Evolutionary conservation across 2,113 vertebrate genomes (phyloP).

Genomic region (Bolborhynchus lineola): DNA sequence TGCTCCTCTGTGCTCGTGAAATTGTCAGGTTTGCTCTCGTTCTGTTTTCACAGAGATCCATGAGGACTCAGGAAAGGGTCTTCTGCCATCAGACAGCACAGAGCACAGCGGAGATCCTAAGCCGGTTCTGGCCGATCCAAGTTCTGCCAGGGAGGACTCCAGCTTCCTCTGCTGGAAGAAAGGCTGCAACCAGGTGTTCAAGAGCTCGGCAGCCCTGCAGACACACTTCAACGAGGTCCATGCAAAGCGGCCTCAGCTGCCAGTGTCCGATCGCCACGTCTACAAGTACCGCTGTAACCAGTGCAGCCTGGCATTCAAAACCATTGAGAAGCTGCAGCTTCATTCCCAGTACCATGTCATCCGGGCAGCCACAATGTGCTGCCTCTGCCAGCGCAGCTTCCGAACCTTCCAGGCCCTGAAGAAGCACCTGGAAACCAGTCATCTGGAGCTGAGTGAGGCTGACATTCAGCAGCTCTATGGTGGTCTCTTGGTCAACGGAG

Average conservation of each 20-base stretch:
- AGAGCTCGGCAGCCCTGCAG: slow-evolving; percentile 93
- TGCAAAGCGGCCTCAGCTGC: slow-evolving; percentile 93
- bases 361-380: slow-evolving; percentile 97
- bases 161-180: slow-evolving; percentile 99
- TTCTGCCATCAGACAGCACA: slow-evolving; percentile 73
- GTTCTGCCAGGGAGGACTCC: slow-evolving; percentile 83
- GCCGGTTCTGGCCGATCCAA: slow-evolving; percentile 78
- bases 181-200: slow-evolving; percentile 97
- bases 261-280: slow-evolving; percentile 95
- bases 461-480: slow-evolving; percentile 98
- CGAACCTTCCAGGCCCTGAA: slow-evolving; percentile 96
- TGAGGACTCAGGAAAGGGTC: slow-evolving; percentile 85
- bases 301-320: slow-evolving; percentile 98
- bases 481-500: slow-evolving; percentile 92
- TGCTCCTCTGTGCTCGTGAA: not conserved
- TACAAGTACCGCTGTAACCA: slow-evolving; percentile 99
- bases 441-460: slow-evolving; percentile 93
- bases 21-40: not conserved
- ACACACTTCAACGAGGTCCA: slow-evolving; percentile 96
- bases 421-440: slow-evolving; percentile 96
- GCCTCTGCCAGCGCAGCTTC: slow-evolving; percentile 97
- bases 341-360: slow-evolving; percentile 99
- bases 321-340: slow-evolving; percentile 94
- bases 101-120: slow-evolving; percentile 81
- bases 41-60: slow-evolving; percentile 76